phyloP scores from a whole-genome alignment of 2,113 vertebrate genomes.

The Scomber colias region DNA sequence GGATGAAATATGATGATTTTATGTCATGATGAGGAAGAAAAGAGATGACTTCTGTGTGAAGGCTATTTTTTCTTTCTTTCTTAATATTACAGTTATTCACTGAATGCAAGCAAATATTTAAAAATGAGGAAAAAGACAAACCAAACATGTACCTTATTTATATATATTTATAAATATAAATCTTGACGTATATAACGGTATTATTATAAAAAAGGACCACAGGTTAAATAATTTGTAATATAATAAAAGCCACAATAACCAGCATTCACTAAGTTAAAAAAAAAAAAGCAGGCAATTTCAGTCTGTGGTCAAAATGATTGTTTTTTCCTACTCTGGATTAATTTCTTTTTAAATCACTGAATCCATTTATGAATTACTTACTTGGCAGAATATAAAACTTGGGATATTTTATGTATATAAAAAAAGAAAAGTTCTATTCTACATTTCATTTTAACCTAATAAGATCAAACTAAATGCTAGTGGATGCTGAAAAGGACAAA shows the following conservation, averaged over 20 bases:
- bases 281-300: background rate
- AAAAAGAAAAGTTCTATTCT: background rate
- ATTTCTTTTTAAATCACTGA: background rate
- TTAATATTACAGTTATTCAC: background rate
- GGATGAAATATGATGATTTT: background rate
- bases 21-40: background rate
- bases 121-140: slow-evolving; percentile 4
- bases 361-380: background rate
- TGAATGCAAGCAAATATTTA: background rate
- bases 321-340: background rate
- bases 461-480: slow-evolving; percentile 11
- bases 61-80: background rate
- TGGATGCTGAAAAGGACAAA: background rate
- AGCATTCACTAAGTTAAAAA: background rate
- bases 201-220: slow-evolving; percentile 8
- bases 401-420: background rate
- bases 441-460: background rate
- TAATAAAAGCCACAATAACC: background rate
- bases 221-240: background rate
- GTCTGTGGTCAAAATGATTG: background rate
- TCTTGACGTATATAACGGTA: background rate
- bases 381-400: background rate
- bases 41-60: background rate
- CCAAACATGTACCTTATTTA: background rate
- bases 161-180: background rate